A percentile compares a stretch with the other conserved stretches of the same genome.
Evolutionary conservation across 2,113 vertebrate genomes (phyloP).

Genomic region (Ceyx cyanopectus): DNA sequence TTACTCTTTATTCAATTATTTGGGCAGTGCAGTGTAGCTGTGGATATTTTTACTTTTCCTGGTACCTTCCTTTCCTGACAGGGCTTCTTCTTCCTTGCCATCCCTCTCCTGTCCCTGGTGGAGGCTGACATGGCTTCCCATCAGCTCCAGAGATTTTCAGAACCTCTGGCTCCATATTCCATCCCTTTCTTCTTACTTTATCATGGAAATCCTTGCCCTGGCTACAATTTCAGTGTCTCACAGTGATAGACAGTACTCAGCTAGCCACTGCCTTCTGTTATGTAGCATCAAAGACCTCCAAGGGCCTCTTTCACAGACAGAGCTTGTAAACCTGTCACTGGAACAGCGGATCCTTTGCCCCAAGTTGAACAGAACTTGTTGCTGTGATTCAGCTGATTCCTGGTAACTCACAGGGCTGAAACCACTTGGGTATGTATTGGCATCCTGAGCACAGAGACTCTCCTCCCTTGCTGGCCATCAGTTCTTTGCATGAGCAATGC

Average conservation of each 20-base stretch:
- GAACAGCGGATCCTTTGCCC: not conserved
- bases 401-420: not conserved
- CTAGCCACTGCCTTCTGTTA: not conserved
- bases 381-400: conserved; percentile 1
- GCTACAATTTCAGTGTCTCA: not conserved
- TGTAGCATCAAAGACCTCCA: not conserved
- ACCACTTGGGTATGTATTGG: not conserved
- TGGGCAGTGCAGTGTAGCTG: not conserved
- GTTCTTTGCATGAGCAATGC: not conserved
- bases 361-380: not conserved
- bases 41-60: not conserved
- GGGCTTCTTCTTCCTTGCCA: not conserved
- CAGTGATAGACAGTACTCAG: not conserved
- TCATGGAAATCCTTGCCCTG: not conserved
- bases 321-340: not conserved
- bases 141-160: not conserved
- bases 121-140: not conserved
- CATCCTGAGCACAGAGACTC: not conserved
- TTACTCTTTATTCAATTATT: not conserved
- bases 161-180: not conserved
- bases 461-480: not conserved
- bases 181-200: not conserved
- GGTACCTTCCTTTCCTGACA: not conserved
- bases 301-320: not conserved
- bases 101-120: not conserved